Percentiles rank a stretch among this genome's conserved stretches.
phyloP scores from a whole-genome alignment of 2,113 vertebrate genomes.

The Lichenostomus cassidix region DNA sequence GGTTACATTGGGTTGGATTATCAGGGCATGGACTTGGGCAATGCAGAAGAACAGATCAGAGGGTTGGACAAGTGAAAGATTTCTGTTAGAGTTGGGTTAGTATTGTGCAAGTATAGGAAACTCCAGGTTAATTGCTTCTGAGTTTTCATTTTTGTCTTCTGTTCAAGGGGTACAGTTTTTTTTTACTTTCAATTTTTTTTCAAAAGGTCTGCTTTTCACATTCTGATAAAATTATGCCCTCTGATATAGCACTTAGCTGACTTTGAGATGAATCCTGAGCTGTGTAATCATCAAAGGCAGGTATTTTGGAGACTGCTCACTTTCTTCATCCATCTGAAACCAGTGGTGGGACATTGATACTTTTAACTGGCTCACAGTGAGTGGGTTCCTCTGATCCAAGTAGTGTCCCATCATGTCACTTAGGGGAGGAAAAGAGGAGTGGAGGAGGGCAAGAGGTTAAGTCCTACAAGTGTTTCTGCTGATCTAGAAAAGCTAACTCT shows the following conservation, averaged over 20 bases:
- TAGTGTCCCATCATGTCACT: fast-evolving
- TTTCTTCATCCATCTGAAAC: neutral
- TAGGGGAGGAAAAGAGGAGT: neutral
- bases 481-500: neutral
- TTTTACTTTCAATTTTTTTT: no score
- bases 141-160: neutral
- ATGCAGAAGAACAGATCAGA: neutral
- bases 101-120: neutral
- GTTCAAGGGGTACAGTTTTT: neutral
- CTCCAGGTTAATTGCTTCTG: neutral
- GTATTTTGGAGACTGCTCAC: neutral
- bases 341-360: neutral
- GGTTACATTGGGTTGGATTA: neutral
- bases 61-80: neutral
- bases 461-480: neutral
- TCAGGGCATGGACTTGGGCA: neutral
- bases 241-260: neutral
- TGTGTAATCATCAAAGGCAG: neutral
- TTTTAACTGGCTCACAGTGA: neutral
- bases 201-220: neutral
- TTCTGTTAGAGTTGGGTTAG: neutral
- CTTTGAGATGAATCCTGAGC: neutral
- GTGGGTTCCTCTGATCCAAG: neutral
- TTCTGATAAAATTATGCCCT: neutral
- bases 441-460: neutral